Evolutionary conservation across 2,888 invertebrate genomes (phyloP).

Genomic region (Hydropsyche betteni): DNA sequence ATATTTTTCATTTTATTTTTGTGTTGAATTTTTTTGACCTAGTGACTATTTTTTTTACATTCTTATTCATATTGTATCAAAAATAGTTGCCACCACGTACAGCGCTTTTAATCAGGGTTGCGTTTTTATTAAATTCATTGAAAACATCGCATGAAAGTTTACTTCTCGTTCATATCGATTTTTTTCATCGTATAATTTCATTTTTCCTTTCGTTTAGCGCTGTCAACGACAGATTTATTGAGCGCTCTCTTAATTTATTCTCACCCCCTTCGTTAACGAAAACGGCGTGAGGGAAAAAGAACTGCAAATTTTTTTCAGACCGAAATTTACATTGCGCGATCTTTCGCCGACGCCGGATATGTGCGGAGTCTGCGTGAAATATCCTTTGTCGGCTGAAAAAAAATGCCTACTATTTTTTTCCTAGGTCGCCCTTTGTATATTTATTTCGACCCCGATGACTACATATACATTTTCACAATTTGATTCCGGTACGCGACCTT

Average conservation of each 20-base stretch:
- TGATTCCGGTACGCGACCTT: slow-evolving; percentile 1
- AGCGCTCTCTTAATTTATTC: slow-evolving; percentile 12
- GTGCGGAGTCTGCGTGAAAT: slow-evolving; percentile 2
- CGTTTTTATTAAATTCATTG: too few species aligned
- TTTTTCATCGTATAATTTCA: too few species aligned
- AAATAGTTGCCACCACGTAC: too few species aligned
- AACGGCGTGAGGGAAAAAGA: too few species aligned
- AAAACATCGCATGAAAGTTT: too few species aligned
- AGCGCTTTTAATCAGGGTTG: too few species aligned
- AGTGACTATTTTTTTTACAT: too few species aligned
- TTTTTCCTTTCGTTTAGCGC: neutral
- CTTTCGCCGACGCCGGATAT: neutral
- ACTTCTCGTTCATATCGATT: too few species aligned
- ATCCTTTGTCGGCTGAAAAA: neutral
- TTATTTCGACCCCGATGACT: neutral
- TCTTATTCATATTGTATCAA: too few species aligned
- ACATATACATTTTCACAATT: slow-evolving; percentile 14
- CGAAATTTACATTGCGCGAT: neutral
- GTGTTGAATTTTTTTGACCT: too few species aligned
- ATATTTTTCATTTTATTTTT: too few species aligned
- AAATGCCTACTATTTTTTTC: slow-evolving; percentile 2
- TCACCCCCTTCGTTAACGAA: neutral
- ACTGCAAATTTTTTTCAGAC: neutral
- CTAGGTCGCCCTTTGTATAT: slow-evolving; percentile 2
- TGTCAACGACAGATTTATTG: slow-evolving; percentile 20